phyloP scores from a whole-genome alignment of 1,140 invertebrate species.

The Drosophila rufa region DNA sequence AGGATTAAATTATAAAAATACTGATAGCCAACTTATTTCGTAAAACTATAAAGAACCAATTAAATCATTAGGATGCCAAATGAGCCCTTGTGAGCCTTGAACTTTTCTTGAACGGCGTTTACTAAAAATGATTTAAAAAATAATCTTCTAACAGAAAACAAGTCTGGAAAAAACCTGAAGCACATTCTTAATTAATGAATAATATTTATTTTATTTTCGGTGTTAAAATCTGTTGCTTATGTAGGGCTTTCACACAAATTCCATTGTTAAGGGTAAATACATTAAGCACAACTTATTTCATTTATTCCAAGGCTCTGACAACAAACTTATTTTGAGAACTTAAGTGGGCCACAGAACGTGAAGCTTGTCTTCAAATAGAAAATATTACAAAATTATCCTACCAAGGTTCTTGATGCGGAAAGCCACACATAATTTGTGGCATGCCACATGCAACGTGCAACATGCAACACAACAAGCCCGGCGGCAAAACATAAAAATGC shows the following conservation, averaged over 20 bases:
- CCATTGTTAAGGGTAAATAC: neutral
- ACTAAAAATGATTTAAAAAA: no score
- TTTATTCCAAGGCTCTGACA: neutral
- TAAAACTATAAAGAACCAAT: no score
- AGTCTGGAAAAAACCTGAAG: neutral
- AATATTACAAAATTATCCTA: constrained; percentile 47
- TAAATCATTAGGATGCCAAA: no score
- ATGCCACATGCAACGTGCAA: constrained; percentile 33
- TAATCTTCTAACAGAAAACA: neutral
- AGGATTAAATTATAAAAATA: no score
- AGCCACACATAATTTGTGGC: constrained; percentile 15
- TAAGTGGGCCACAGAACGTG: neutral
- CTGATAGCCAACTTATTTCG: no score
- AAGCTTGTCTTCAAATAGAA: constrained; percentile 28
- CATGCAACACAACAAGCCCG: constrained; percentile 24
- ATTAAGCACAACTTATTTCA: neutral
- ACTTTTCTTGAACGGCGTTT: no score
- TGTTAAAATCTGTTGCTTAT: neutral
- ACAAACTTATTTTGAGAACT: neutral
- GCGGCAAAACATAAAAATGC: constrained; percentile 13
- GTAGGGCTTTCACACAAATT: neutral
- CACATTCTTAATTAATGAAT: neutral
- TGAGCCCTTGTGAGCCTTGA: no score
- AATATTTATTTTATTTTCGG: neutral
- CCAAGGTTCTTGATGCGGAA: constrained; percentile 26